Evolutionary conservation across 2,888 invertebrate genomes (phyloP), one percentile per base, ranked within the genome.

Genomic region (Pyrrhia umbra): DNA sequence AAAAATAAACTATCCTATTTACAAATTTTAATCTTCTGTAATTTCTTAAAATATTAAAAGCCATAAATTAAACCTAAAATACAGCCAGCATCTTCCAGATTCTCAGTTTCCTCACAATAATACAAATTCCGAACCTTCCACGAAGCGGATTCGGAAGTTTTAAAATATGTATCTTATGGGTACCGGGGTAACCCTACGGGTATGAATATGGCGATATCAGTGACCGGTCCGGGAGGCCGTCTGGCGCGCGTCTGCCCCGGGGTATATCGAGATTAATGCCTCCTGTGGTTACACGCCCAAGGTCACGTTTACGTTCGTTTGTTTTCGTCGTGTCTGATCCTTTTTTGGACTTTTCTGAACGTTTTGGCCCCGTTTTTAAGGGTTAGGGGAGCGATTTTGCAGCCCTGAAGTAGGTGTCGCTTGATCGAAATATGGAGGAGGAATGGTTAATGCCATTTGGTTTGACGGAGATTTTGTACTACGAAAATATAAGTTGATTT

Each of bases 191-290:
- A 67, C 70, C 70, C 70, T 70, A 75, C 57, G 60, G 51, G 66
- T 76, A 75, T 76, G 80, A 79, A 79, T 76, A 81, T 81, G 79
- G 72, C 77, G 73, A 71, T 80, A 81, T 79, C 81, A 77, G 80
- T 81, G 81, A 70, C 76, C 74, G 76, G 69, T 76, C 77, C 80
- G 78, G 70, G 76, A 66, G 70, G 65, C 57, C 74, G 81, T 82
- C 82, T 82, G 82, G 77, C 80, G 61, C 69, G 71, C 74, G 82
- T 82, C 80, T 80, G 79, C 70, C 68, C 54, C 61, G 46, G 59
- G 75, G 70, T 64, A 63, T 63, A 77, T 68, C 68, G 73, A 81
- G 80, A 81, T 81, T 81, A 81, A 81, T 81, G 80, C 81, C 80
- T 80, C 79, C 75, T 75, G 77, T 79, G 81, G 81, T 68, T 70